phyloP scores from a whole-genome alignment of 2,888 invertebrate genomes.

The Icerya purchasi region DNA sequence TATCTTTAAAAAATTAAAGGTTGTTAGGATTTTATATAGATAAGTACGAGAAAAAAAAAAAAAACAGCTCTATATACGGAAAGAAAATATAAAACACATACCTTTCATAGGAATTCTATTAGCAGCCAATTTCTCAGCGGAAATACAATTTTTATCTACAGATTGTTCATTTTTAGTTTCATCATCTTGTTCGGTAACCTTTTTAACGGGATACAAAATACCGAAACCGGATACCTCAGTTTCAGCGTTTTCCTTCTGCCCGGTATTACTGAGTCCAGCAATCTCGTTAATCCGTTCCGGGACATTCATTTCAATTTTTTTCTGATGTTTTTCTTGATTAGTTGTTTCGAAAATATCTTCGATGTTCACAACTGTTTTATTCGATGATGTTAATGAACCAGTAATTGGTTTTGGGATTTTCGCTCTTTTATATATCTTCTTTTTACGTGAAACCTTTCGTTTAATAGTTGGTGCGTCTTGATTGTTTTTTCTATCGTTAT shows the following conservation, averaged over 20 bases:
- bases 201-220: conserved; percentile 21
- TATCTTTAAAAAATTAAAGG: too few relatives aligned
- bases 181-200: conserved; percentile 19
- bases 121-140: conserved; percentile 38
- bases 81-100: too few relatives aligned
- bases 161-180: conserved; percentile 19
- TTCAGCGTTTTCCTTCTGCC: conserved; percentile 7
- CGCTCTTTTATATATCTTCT: conserved; percentile 25
- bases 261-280: not conserved
- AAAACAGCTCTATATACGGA: too few relatives aligned
- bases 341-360: conserved; percentile 35
- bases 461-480: conserved; percentile 16
- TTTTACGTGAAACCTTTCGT: conserved; percentile 24
- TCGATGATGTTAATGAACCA: not conserved
- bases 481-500: conserved; percentile 7
- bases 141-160: conserved; percentile 27
- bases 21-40: too few relatives aligned
- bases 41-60: too few relatives aligned
- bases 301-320: conserved; percentile 33
- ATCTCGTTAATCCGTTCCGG: not conserved
- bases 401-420: not conserved
- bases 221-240: conserved; percentile 22
- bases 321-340: conserved; percentile 25
- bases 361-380: conserved; percentile 24
- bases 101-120: conserved; percentile 45